Evolutionary conservation across 2,113 vertebrate genomes (phyloP).

Genomic region (Austrofundulus limnaeus): DNA sequence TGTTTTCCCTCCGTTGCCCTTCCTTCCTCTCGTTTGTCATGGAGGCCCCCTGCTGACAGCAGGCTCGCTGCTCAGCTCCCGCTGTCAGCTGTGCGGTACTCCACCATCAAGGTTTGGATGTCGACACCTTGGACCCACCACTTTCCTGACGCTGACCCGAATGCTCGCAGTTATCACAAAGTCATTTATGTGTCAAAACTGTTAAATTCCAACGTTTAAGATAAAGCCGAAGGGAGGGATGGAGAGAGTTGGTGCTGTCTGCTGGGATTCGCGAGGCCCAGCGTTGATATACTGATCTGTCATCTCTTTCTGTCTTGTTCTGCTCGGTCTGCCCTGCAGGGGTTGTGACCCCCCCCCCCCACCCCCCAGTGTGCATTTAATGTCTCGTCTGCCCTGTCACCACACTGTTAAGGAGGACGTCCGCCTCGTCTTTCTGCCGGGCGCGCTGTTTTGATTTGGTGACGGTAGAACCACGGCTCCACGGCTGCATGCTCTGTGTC

Average conservation of each 20-base stretch:
- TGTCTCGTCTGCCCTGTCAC: slow-evolving; percentile 60
- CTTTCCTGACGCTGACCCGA: slow-evolving; percentile 19
- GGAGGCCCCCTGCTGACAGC: slow-evolving; percentile 49
- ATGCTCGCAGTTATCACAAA: slow-evolving; percentile 51
- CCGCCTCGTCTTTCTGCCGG: slow-evolving; percentile 44
- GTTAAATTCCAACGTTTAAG: slow-evolving; percentile 5
- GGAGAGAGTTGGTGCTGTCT: slow-evolving; percentile 2
- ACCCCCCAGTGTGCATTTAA: slow-evolving; percentile 66
- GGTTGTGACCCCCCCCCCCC: slow-evolving; percentile 30
- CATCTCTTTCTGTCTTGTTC: slow-evolving; percentile 48
- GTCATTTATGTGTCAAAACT: slow-evolving; percentile 27
- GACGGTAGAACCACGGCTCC: slow-evolving; percentile 44
- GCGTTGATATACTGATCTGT: slow-evolving; percentile 65
- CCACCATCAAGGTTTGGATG: slow-evolving; percentile 25
- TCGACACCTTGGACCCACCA: slow-evolving; percentile 12
- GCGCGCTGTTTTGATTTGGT: slow-evolving; percentile 48
- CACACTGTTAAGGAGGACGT: slow-evolving; percentile 58
- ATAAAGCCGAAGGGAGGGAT: slow-evolving; percentile 28
- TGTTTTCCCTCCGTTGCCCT: slow-evolving; percentile 36
- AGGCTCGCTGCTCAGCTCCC: slow-evolving; percentile 39
- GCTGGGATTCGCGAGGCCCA: slow-evolving; percentile 31
- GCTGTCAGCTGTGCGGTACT: slow-evolving; percentile 21
- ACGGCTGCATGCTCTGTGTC: slow-evolving; percentile 43
- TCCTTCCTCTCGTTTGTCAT: slow-evolving; percentile 64
- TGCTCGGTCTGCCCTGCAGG: slow-evolving; percentile 47